Evolutionary conservation across 1,140 invertebrate genomes (phyloP).

Genomic region (Drosophila lowei): DNA sequence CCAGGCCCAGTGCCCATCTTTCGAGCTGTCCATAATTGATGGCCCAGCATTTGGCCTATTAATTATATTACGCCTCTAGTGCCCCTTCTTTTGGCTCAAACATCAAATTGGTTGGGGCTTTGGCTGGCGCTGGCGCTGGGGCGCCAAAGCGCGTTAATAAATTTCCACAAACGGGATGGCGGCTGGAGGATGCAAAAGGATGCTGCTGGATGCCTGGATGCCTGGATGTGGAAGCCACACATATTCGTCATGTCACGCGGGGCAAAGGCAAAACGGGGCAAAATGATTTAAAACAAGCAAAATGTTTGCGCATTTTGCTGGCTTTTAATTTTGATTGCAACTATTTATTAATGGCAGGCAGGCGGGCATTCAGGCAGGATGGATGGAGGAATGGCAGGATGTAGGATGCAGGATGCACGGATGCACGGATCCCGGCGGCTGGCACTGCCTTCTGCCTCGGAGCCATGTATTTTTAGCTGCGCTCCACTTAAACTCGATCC

Average conservation of each 20-base stretch:
- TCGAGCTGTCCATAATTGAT: conserved; percentile 41
- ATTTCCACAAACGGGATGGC: conserved; percentile 27
- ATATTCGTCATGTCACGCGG: conserved; percentile 46
- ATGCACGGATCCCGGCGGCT: neutral
- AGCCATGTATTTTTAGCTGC: conserved; percentile 33
- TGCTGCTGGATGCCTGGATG: neutral
- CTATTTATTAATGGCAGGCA: conserved; percentile 70
- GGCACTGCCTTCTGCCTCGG: conserved; percentile 8
- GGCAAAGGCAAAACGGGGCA: neutral
- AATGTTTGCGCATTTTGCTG: conserved; percentile 49
- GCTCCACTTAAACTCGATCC: conserved; percentile 63
- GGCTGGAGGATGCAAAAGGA: too few species aligned
- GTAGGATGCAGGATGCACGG: neutral
- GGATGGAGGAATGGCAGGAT: too few species aligned
- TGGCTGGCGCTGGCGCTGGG: too few species aligned
- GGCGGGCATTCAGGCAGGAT: neutral
- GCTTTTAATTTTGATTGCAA: conserved; percentile 75
- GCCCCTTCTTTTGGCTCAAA: conserved; percentile 8
- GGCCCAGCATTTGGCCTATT: conserved; percentile 49
- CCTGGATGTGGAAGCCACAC: conserved; percentile 12
- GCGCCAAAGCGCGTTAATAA: conserved; percentile 59
- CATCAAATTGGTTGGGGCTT: conserved; percentile 26
- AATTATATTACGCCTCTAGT: conserved; percentile 44
- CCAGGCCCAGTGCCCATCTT: conserved; percentile 8
- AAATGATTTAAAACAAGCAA: conserved; percentile 63